A percentile compares a stretch with the other conserved stretches of the same genome.
These are phyloP conservation scores for Metacarcinus magister DNA, from an alignment of 2,888 invertebrate species.

Conservation along the genomic window DNA sequence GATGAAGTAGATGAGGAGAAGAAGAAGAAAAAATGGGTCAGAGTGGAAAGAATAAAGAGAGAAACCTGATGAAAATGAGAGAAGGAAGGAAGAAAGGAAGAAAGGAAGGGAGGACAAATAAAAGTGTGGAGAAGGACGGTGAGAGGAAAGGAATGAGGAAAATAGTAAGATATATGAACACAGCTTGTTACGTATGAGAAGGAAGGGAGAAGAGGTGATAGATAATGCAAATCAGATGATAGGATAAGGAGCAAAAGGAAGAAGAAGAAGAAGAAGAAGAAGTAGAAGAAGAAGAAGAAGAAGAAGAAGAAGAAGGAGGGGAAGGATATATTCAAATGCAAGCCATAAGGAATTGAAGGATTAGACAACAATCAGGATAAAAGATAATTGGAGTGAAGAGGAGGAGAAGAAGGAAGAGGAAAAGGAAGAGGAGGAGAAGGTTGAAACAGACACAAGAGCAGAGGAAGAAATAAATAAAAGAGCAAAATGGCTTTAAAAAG, in stretches of 20 bases:
- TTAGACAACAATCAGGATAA: not conserved
- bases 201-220: not conserved
- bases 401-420: not conserved
- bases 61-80: not conserved
- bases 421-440: not conserved
- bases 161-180: not conserved
- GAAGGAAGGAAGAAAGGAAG: not conserved
- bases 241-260: not conserved
- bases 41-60: not conserved
- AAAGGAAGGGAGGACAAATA: not conserved
- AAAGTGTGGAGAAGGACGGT: not conserved
- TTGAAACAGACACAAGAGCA: not conserved
- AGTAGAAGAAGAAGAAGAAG: not conserved
- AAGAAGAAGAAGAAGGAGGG: not conserved
- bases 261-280: not conserved
- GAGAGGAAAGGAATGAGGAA: not conserved
- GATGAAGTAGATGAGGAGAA: not conserved
- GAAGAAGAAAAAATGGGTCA: not conserved
- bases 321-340: not conserved
- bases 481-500: not conserved
- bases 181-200: not conserved
- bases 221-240: not conserved
- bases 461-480: not conserved
- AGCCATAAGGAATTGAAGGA: not conserved
- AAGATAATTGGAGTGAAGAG: not conserved